These are phyloP conservation scores for Habroteleia sp. DNA, from an alignment of 2,888 invertebrate species.

Conservation along the genomic window DNA sequence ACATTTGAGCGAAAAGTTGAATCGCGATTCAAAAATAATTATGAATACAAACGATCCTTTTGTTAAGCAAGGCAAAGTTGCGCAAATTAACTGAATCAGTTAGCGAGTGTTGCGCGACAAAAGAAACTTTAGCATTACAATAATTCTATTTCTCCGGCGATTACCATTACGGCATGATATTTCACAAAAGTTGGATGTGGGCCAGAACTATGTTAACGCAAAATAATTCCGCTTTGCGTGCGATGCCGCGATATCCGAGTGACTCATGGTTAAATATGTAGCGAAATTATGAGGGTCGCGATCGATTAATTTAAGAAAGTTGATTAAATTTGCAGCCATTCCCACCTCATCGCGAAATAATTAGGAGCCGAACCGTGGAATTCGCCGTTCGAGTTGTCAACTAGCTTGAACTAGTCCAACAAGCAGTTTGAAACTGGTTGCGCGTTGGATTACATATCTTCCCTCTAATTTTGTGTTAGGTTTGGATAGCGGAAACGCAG, in stretches of 20 bases:
- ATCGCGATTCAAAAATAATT: conserved; percentile 15
- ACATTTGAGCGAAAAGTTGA: too few species aligned
- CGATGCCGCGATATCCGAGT: conserved; percentile 39
- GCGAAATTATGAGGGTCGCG: conserved; percentile 32
- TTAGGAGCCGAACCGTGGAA: conserved; percentile 69
- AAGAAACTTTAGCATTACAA: conserved; percentile 52
- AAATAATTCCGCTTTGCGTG: conserved; percentile 53
- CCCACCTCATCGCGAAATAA: conserved; percentile 66
- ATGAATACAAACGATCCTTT: conserved; percentile 38
- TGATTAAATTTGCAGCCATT: conserved; percentile 48
- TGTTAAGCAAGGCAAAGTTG: conserved; percentile 27
- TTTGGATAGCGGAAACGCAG: conserved; percentile 35
- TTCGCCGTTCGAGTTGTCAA: conserved; percentile 68
- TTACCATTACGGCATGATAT: conserved; percentile 48
- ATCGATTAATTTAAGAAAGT: conserved; percentile 54
- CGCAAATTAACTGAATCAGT: conserved; percentile 44
- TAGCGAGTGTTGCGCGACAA: conserved; percentile 50
- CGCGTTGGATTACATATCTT: conserved; percentile 53
- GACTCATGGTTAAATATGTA: conserved; percentile 37
- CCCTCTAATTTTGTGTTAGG: conserved; percentile 54
- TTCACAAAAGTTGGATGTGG: conserved; percentile 56
- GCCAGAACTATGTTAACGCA: conserved; percentile 54
- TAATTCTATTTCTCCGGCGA: conserved; percentile 51
- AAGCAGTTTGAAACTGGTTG: conserved; percentile 71
- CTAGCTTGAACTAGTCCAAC: conserved; percentile 73